Evolutionary conservation across 2,797 vertebrate genomes (phyloP), one percentile per base, ranked within the genome.

Genomic region (Sebastes steindachneri): DNA sequence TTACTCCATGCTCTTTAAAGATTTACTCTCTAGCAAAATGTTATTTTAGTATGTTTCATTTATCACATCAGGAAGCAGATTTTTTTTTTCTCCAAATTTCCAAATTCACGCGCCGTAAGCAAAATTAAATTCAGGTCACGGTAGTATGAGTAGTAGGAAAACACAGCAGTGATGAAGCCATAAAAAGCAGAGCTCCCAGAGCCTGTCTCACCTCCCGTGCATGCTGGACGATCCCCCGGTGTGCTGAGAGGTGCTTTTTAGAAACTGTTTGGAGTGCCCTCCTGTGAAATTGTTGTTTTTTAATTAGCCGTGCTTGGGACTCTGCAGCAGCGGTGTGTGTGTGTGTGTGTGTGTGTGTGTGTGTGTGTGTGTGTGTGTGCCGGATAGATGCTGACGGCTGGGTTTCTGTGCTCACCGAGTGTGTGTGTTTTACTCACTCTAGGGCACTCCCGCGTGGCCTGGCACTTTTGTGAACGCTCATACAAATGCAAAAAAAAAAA

Each of bases 221-320:
- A 82, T 28, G 79, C 88, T 85, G 92, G 88, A 91, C 79, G 89
- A 91, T 93, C 93, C 95, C 94, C 95, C 69, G 84, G 94, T 95
- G 96, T 95, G 96, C 95, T 96, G 96, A 96, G 95, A 91, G 93
- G 69, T 94, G 88, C 92, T 94, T 95, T 95, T 95, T 91, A 92
- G 79, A 91, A 64, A 86, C 88, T 73, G 93, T 95, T 95, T 93
- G 92, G 89, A 93, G 94, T 92, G 86, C 93, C 94, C 94, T 95
- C 93, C 93, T 94, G 93, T 95, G 93, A 94, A 95, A 93, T 93
- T 96, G 94, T 96, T 96, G 94, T 95, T 96, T 96, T 96, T 96
- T 96, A 96, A 96, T 96, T 96, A 96, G 94, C 92, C 81, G 77
- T 92, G 91, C 91, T 94, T 73, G 86, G 93, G 89, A 92, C 92